A percentile compares a stretch with the other conserved stretches of the same genome.
Evolutionary conservation across 2,113 vertebrate genomes (phyloP).

Genomic region (Reinhardtius hippoglossoides): DNA sequence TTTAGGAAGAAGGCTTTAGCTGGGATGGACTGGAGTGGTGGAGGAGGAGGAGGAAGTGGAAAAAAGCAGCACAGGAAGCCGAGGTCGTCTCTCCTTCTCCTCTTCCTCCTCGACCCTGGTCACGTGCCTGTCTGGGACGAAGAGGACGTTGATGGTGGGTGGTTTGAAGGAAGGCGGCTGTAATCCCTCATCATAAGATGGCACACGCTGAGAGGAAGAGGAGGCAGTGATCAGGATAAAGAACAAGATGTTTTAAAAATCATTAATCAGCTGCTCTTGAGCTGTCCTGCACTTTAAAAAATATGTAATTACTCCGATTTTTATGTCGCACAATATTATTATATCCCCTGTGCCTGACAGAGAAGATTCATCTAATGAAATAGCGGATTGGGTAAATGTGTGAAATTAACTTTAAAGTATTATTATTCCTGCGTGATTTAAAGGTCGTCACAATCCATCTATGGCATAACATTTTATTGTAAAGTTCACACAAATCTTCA

Average conservation of each 20-base stretch:
- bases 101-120: background rate
- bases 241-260: background rate
- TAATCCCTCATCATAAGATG: slow-evolving; percentile 53
- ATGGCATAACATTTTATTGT: background rate
- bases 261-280: background rate
- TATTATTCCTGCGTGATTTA: background rate
- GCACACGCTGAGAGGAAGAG: slow-evolving; percentile 27
- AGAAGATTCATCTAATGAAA: background rate
- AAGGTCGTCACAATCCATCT: background rate
- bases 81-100: background rate
- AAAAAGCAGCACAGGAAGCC: background rate
- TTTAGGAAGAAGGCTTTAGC: background rate
- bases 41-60: background rate
- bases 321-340: background rate
- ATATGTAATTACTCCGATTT: background rate
- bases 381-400: background rate
- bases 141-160: background rate
- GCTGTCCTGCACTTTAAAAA: background rate
- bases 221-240: slow-evolving; percentile 32
- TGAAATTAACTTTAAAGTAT: background rate
- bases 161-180: slow-evolving; percentile 17
- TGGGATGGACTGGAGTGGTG: background rate
- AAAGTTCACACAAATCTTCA: background rate
- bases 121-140: background rate
- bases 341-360: background rate